Base-by-base conservation (phyloP, 2,888 invertebrate genomes). In the Boloria selene region DNA sequence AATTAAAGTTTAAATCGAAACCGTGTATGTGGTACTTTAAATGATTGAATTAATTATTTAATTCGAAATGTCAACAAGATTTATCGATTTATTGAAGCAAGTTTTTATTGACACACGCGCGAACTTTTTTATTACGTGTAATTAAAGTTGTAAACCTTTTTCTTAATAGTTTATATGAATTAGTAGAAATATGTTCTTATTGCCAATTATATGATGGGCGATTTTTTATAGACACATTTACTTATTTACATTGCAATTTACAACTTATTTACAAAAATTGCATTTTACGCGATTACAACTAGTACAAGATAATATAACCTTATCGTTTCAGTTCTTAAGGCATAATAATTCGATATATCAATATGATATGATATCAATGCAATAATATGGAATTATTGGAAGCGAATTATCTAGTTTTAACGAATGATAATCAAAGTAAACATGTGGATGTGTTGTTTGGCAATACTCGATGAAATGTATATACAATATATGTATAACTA, bases 291-390 rank as follows among this genome's bases (percentile, higher is more conserved):
- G 7, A 38, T 38, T 44, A 22, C 18, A 1, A n/a, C 44, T 22
- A 45, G 10, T 22, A 45, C 45, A 13, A 4, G n/a, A 44, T n/a
- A 22, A 38, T 10, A 10, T n/a, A 56, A 22, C 44, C 13, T 56
- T 56, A 56, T 56, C 56, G 45, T 22, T 56, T 42, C 14, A 42
- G 18, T 55, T 56, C 22, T 26, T 16, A 45, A 44, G 22, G 44
- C n/a, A 26, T 22, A 45, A 56, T 56, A 45, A 45, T 45, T 45
- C n/a, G 4, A 38, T 22, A 50, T 50, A 50, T 22, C 2, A 10
- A 18, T 14, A 17, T 56, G 44, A 45, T 18, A 22, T 6, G 1
- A n/a, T 56, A 56, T 56, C 55, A n/a, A 44, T 56, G 44, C 55
- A 44, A 38, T 38, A 10, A 38, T 22, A 44, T 44, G 10, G 18